Evolutionary conservation across 2,797 vertebrate species (phyloP).

Genomic region (Holocentrus rufus): DNA sequence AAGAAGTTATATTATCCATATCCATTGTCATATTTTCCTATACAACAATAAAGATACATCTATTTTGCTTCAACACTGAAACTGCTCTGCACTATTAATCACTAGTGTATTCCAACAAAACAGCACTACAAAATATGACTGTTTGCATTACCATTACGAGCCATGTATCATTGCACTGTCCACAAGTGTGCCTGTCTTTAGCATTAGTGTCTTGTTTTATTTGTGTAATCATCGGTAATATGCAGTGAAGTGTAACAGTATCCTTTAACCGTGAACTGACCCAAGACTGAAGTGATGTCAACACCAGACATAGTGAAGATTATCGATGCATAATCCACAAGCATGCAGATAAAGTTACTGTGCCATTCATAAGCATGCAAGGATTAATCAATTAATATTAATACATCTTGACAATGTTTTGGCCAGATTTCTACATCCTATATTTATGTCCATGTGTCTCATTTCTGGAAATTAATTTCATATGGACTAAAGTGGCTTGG

Average conservation of each 20-base stretch:
- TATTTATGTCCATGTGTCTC: conserved; percentile 15
- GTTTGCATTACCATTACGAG: neutral
- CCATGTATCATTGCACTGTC: conserved; percentile 1
- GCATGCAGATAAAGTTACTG: conserved; percentile 5
- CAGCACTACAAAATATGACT: neutral
- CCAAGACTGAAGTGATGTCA: conserved; percentile 41
- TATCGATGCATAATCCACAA: conserved; percentile 25
- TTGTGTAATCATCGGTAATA: conserved; percentile 40
- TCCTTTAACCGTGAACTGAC: conserved; percentile 51
- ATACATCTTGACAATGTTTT: conserved; percentile 10
- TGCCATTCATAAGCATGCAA: conserved; percentile 20
- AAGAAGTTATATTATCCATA: too few species aligned
- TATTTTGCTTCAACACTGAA: too few species aligned
- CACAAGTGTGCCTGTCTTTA: conserved; percentile 23
- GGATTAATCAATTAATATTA: conserved; percentile 24
- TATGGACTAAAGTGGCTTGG: neutral
- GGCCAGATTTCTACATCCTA: conserved; percentile 18
- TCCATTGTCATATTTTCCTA: too few species aligned
- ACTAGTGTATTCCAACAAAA: neutral
- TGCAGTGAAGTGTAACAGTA: conserved; percentile 38
- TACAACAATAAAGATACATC: too few species aligned
- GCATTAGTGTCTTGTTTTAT: conserved; percentile 31
- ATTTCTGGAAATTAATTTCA: conserved; percentile 50
- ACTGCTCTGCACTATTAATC: neutral
- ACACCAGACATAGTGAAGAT: conserved; percentile 55